Conservation (phyloP, 2,888 invertebrate species). For the Eupithecia exiguata region DNA sequence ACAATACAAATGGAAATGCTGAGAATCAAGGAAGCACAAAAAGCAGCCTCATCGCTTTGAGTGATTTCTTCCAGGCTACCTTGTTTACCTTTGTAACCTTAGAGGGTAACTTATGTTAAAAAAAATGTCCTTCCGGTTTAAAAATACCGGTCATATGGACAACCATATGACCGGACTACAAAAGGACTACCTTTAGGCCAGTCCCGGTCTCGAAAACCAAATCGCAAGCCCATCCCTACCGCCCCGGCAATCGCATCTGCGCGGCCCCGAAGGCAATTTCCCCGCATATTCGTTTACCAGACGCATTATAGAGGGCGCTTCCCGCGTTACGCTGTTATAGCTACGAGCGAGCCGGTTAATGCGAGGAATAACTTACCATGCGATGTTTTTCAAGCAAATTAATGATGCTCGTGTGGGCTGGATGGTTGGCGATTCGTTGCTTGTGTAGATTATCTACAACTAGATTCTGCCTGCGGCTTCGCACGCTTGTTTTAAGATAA, state of each 20-base stretch:
- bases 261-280: constrained; percentile 74
- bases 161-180: no score
- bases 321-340: constrained; percentile 78
- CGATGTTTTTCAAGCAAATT: constrained; percentile 40
- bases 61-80: no score
- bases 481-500: not conserved
- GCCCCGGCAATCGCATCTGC: constrained; percentile 73
- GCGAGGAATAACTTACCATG: constrained; percentile 59
- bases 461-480: not conserved
- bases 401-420: constrained; percentile 24
- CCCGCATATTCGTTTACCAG: constrained; percentile 82
- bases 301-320: constrained; percentile 75
- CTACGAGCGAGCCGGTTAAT: constrained; percentile 73
- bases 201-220: not conserved
- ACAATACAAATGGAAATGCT: no score
- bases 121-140: no score
- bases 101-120: no score
- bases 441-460: not conserved
- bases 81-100: no score
- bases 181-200: not conserved
- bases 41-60: no score
- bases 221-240: constrained; percentile 30
- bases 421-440: not conserved
- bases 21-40: no score
- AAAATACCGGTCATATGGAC: not conserved